Conservation (phyloP, 2,888 invertebrate genomes). For the Leptopilina syphax region DNA sequence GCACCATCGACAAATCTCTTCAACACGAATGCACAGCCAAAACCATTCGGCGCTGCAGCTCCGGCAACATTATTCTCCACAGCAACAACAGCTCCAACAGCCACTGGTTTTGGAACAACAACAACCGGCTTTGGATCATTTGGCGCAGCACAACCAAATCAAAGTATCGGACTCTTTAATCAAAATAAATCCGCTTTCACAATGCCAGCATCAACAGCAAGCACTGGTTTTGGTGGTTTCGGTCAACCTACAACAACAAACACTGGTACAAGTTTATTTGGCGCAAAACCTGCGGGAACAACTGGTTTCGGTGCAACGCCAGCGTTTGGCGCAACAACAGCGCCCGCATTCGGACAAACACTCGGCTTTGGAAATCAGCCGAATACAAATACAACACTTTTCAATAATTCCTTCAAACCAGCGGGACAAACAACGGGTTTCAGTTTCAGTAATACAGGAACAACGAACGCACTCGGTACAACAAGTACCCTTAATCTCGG, state of each 20-base stretch:
- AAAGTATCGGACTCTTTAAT: constrained; percentile 76
- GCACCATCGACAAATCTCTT: constrained; percentile 74
- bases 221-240: constrained; percentile 75
- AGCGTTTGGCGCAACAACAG: constrained; percentile 65
- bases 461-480: constrained; percentile 68
- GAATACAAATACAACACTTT: constrained; percentile 73
- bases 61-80: constrained; percentile 72
- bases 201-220: constrained; percentile 70
- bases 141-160: constrained; percentile 71
- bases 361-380: constrained; percentile 71
- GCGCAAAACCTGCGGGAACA: constrained; percentile 76
- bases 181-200: constrained; percentile 76
- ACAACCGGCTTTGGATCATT: constrained; percentile 73
- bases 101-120: constrained; percentile 69
- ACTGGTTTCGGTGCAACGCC: constrained; percentile 75
- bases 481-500: constrained; percentile 75
- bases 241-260: constrained; percentile 74
- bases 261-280: constrained; percentile 77
- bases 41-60: constrained; percentile 76
- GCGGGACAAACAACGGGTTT: constrained; percentile 73
- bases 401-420: constrained; percentile 77
- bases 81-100: constrained; percentile 70
- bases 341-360: constrained; percentile 63
- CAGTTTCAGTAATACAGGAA: constrained; percentile 69
- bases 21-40: constrained; percentile 74